Conservation (phyloP, 2,888 invertebrate genomes). For the Apamea sordens region DNA sequence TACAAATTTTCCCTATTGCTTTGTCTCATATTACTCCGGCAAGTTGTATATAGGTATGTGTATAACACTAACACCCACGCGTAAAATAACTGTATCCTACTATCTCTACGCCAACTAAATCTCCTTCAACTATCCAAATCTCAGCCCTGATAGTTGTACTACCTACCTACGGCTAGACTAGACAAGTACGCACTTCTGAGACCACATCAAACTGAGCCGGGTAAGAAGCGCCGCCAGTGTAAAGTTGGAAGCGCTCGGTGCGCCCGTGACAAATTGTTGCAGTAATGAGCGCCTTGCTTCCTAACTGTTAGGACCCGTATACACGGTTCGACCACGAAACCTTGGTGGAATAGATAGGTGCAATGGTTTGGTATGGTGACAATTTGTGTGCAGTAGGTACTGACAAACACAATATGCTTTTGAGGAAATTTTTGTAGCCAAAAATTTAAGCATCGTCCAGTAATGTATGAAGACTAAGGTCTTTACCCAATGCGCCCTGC, state of each 20-base stretch:
- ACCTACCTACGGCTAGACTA: conserved; percentile 23
- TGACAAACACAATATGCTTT: background rate
- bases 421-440: background rate
- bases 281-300: conserved; percentile 76
- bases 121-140: conserved; percentile 21
- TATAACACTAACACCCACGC: background rate
- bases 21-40: background rate
- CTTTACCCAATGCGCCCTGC: background rate
- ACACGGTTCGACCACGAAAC: conserved; percentile 35
- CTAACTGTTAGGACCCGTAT: conserved; percentile 45
- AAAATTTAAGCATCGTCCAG: background rate
- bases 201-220: conserved; percentile 61
- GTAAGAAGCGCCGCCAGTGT: conserved; percentile 62
- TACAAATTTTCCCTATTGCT: background rate
- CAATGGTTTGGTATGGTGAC: background rate
- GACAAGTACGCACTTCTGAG: conserved; percentile 55
- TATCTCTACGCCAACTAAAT: background rate
- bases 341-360: background rate
- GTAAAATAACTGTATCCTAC: background rate
- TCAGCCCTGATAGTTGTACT: conserved; percentile 17
- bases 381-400: background rate
- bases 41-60: background rate
- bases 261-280: conserved; percentile 79
- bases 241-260: conserved; percentile 72
- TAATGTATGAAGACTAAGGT: background rate